Evolutionary conservation across 1,140 invertebrate species (phyloP).

Genomic region (Hypsibius dujardini): DNA sequence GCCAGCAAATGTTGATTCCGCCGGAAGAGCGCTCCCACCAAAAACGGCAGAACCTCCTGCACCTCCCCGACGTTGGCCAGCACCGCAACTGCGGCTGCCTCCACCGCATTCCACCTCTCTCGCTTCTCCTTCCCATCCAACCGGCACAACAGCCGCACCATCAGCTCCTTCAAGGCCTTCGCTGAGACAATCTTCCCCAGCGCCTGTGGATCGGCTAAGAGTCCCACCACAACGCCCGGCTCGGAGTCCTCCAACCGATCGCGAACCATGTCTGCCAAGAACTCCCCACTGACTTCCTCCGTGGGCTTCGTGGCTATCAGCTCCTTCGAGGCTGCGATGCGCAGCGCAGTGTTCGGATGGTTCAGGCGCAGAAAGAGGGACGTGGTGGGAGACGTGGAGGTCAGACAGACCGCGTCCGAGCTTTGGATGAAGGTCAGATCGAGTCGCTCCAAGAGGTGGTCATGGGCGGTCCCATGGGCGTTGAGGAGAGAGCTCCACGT

Average conservation of each 20-base stretch:
- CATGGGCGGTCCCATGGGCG: not conserved
- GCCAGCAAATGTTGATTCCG: no score
- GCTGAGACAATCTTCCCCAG: not conserved
- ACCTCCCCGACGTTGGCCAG: not conserved
- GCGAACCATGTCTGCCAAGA: not conserved
- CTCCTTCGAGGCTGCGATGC: not conserved
- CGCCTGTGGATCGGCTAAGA: not conserved
- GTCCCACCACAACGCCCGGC: not conserved
- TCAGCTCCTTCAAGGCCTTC: not conserved
- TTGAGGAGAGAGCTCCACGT: not conserved
- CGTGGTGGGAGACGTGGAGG: not conserved
- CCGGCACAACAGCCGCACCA: not conserved
- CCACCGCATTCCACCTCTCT: not conserved
- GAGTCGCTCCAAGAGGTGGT: not conserved
- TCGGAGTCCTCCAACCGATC: not conserved
- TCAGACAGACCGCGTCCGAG: not conserved
- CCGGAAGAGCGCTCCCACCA: not conserved
- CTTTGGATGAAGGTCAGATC: not conserved
- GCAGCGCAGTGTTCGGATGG: not conserved
- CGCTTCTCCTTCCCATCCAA: not conserved
- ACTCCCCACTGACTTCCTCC: not conserved
- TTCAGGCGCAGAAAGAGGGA: slow-evolving; percentile 1
- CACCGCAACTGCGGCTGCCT: not conserved
- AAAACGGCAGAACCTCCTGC: not conserved
- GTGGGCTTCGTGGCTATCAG: not conserved